A percentile compares a stretch with the other conserved stretches of the same genome.
Conservation (phyloP, 2,797 vertebrate species). For the Netta rufina region DNA sequence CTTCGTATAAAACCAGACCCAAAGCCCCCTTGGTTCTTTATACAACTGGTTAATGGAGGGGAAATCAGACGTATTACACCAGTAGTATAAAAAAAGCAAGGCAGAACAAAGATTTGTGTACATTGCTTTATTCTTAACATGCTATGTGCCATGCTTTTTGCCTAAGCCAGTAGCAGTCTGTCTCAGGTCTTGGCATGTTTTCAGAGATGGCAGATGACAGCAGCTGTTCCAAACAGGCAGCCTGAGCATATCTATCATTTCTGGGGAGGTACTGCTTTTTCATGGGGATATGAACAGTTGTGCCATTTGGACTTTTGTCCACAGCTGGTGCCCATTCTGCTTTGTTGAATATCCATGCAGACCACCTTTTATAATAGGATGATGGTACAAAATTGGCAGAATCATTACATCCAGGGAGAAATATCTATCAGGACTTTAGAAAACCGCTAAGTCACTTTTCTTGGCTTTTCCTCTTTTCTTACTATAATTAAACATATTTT, state of each 20-base stretch:
- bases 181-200: neutral
- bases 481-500: too few species aligned
- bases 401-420: neutral
- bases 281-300: too few species aligned
- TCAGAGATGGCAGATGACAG: neutral
- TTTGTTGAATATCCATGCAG: neutral
- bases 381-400: neutral
- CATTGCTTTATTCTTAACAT: neutral
- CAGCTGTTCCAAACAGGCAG: neutral
- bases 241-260: neutral
- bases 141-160: rapidly evolving
- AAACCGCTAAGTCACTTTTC: neutral
- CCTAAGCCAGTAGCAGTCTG: neutral
- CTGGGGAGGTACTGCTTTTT: neutral
- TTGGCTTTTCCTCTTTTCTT: neutral
- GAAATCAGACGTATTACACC: neutral
- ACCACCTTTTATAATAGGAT: neutral
- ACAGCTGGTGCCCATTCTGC: neutral
- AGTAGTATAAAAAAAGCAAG: rapidly evolving
- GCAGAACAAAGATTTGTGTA: rapidly evolving
- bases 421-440: neutral
- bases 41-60: neutral
- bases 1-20: neutral
- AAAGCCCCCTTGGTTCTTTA: neutral
- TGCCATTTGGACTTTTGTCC: neutral